Conservation (phyloP, 2,888 invertebrate genomes). For the Apodemia mormo region DNA sequence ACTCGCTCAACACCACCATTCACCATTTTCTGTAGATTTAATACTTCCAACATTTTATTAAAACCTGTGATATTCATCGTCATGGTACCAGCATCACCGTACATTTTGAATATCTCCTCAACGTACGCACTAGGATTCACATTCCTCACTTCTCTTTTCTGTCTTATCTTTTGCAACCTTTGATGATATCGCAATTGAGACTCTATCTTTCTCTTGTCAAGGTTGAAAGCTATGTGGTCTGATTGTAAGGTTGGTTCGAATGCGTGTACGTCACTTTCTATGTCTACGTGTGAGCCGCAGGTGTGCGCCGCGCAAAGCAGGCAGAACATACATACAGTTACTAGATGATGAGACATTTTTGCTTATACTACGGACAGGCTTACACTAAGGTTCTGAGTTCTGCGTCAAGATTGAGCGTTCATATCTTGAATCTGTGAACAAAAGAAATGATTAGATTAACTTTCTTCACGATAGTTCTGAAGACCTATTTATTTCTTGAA, state of each 20-base stretch:
- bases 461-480: no score
- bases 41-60: slow-evolving; percentile 83
- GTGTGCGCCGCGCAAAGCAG: slow-evolving; percentile 90
- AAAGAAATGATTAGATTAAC: background rate
- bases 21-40: slow-evolving; percentile 80
- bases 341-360: slow-evolving; percentile 80
- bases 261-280: slow-evolving; percentile 46
- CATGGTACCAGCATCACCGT: slow-evolving; percentile 84
- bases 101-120: slow-evolving; percentile 84
- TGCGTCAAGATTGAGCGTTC: background rate
- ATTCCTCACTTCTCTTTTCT: slow-evolving; percentile 53
- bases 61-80: slow-evolving; percentile 86
- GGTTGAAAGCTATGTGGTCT: slow-evolving; percentile 44
- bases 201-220: slow-evolving; percentile 50
- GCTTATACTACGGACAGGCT: slow-evolving; percentile 26
- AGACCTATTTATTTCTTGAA: no score
- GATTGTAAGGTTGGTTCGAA: slow-evolving; percentile 48
- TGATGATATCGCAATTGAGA: slow-evolving; percentile 52
- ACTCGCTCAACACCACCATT: slow-evolving; percentile 59
- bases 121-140: slow-evolving; percentile 83
- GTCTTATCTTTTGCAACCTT: slow-evolving; percentile 50
- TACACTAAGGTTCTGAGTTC: background rate
- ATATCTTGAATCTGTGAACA: slow-evolving; percentile 22
- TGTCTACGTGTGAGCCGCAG: slow-evolving; percentile 86
- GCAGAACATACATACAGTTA: slow-evolving; percentile 92